These are phyloP conservation scores for Amblyornis subalaris DNA, from an alignment of 2,113 vertebrate species.

Conservation along the genomic window DNA sequence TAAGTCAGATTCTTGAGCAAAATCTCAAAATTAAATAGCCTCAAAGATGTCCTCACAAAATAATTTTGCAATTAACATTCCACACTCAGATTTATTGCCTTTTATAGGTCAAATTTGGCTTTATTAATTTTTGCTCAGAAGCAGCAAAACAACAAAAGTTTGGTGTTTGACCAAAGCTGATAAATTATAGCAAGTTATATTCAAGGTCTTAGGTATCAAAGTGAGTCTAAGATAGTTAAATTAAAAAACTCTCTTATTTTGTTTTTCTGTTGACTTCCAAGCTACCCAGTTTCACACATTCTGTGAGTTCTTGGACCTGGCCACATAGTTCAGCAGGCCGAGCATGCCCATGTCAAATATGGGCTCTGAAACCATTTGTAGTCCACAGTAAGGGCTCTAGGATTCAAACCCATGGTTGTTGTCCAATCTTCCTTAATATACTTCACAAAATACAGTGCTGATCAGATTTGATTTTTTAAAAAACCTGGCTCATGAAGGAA, in stretches of 20 bases:
- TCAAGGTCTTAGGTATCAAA: not conserved
- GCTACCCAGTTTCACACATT: not conserved
- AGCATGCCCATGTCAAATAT: fast-evolving
- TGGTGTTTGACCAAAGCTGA: not conserved
- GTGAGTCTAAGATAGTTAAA: not conserved
- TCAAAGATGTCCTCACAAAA: not conserved
- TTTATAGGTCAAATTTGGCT: not conserved
- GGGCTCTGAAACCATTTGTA: not conserved
- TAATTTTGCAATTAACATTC: not conserved
- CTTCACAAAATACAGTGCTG: not conserved
- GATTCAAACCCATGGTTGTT: fast-evolving
- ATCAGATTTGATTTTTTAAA: not conserved
- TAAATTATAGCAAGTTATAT: not conserved
- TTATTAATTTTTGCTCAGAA: not conserved
- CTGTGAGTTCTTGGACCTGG: not conserved
- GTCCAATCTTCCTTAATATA: no score
- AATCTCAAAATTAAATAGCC: not conserved
- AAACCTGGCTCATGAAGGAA: not conserved
- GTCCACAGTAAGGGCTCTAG: not conserved
- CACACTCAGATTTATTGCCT: not conserved
- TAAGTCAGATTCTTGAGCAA: not conserved
- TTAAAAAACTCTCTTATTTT: not conserved
- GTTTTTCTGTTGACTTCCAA: not conserved
- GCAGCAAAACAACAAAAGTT: not conserved
- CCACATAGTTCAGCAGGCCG: not conserved